Evolutionary conservation across 2,888 invertebrate genomes (phyloP).

Genomic region (Halictus quadricinctus): DNA sequence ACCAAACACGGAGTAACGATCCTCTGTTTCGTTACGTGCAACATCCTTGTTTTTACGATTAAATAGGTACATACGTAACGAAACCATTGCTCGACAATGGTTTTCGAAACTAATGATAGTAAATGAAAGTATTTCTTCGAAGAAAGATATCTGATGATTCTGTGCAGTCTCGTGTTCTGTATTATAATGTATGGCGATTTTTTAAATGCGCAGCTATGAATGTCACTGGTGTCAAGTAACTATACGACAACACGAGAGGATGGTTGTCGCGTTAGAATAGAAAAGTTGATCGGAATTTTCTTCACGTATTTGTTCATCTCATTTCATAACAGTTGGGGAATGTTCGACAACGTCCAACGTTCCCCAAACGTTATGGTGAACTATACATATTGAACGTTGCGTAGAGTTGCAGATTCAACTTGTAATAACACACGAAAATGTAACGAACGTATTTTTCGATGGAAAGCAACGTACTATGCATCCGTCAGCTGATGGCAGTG

Average conservation of each 20-base stretch:
- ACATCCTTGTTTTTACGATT: background rate
- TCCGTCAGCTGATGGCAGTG: too few relatives aligned
- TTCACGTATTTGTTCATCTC: background rate
- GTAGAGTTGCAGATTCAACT: background rate
- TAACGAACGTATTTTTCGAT: conserved; percentile 9
- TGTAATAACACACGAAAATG: background rate
- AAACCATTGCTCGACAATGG: background rate
- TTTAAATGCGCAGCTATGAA: background rate
- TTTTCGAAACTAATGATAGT: background rate
- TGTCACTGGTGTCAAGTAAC: background rate
- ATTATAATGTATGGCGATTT: background rate
- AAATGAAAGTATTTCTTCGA: background rate
- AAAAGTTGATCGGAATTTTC: background rate
- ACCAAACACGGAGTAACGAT: background rate
- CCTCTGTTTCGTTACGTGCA: background rate
- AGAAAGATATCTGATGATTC: background rate
- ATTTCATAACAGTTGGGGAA: background rate
- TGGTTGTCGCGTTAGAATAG: background rate
- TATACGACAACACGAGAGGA: too few relatives aligned
- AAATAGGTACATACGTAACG: background rate
- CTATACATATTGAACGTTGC: background rate
- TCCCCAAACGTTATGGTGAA: background rate
- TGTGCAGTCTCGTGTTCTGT: background rate
- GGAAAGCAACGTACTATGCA: background rate
- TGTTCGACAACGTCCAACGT: background rate